Evolutionary conservation across 2,113 vertebrate species (phyloP).

Genomic region (Phaetusa simplex): DNA sequence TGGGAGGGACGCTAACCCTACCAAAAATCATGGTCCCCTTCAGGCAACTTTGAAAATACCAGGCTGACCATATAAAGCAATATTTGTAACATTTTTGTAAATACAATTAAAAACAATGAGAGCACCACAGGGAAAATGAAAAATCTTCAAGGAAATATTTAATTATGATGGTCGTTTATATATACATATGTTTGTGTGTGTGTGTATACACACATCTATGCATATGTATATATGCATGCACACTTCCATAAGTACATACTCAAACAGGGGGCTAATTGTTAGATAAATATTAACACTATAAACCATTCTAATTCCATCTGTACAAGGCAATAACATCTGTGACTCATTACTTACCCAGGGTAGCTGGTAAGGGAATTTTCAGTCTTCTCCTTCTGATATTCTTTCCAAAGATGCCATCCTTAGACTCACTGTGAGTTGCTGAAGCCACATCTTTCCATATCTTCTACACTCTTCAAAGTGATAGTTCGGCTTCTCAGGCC

Average conservation of each 20-base stretch:
- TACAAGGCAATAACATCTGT: background rate
- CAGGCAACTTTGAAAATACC: background rate
- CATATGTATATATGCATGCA: background rate
- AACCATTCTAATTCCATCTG: background rate
- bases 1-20: background rate
- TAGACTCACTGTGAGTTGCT: background rate
- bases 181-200: background rate
- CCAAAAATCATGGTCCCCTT: background rate
- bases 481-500: background rate
- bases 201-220: background rate
- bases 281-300: background rate
- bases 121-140: background rate
- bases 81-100: background rate
- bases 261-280: background rate
- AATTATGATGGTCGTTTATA: background rate
- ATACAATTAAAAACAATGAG: background rate
- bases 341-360: background rate
- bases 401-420: background rate
- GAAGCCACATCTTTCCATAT: background rate
- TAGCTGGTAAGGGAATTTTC: background rate
- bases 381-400: background rate
- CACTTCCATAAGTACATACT: background rate
- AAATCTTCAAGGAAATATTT: background rate
- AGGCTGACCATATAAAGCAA: background rate
- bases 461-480: background rate